Percentiles rank a stretch among this genome's conserved stretches.
Evolutionary conservation across 2,888 invertebrate species (phyloP).

Genomic region (Cryptophagus acutangulus): DNA sequence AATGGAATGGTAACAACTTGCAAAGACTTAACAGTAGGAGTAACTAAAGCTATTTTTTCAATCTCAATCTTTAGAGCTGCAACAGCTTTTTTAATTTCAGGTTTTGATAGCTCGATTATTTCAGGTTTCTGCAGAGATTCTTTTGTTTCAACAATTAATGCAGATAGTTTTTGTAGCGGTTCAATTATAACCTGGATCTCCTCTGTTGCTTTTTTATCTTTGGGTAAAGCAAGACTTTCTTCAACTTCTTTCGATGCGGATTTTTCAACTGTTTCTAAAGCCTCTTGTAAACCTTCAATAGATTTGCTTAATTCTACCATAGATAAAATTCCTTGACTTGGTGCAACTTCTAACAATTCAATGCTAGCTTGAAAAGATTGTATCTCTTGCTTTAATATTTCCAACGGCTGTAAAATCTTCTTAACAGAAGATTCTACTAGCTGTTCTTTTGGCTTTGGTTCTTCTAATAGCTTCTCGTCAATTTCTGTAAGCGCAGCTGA

Average conservation of each 20-base stretch:
- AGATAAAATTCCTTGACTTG: slow-evolving; percentile 18
- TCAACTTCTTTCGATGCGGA: slow-evolving; percentile 4
- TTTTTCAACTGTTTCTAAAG: slow-evolving; percentile 1
- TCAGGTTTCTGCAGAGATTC: not conserved
- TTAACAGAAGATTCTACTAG: no score
- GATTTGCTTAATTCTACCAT: slow-evolving; percentile 19
- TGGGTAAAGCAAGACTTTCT: slow-evolving; percentile 8
- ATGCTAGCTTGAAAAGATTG: slow-evolving; percentile 15
- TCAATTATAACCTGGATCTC: slow-evolving; percentile 14
- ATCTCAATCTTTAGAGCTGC: not conserved
- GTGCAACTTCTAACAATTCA: slow-evolving; percentile 8
- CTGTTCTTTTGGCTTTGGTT: not conserved
- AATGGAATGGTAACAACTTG: not conserved
- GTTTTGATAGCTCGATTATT: not conserved
- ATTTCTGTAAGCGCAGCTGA: slow-evolving; percentile 5
- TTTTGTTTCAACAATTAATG: not conserved
- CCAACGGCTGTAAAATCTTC: slow-evolving; percentile 16
- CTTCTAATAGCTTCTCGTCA: no score
- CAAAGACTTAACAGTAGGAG: not conserved
- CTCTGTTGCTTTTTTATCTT: no score
- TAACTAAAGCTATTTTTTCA: not conserved
- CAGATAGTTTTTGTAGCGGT: slow-evolving; percentile 19
- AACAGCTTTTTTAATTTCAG: not conserved
- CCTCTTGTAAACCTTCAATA: slow-evolving; percentile 7
- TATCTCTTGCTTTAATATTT: slow-evolving; percentile 18